Base-by-base conservation (phyloP, 2,113 vertebrate species). In the Epinephelus fuscoguttatus region DNA sequence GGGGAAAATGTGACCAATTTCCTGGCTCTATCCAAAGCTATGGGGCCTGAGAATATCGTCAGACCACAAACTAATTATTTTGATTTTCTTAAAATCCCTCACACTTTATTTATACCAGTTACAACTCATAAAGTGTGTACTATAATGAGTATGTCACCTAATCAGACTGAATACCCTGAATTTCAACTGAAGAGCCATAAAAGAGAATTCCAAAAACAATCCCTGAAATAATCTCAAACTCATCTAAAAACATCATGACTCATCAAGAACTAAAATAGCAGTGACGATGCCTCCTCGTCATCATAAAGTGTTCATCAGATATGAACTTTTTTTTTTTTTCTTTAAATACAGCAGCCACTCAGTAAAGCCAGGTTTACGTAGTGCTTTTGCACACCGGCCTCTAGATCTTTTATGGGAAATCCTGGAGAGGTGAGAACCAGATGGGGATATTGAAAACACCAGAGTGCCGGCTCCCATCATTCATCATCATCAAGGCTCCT, bases 351-450 rank as follows among this genome's bases (percentile, higher is more conserved):
- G 42, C 25, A 1, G 49, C 1, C 2, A 78, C 53, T 82, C 47
- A 80, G 66, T 70, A 66, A 47, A 87, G 70, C n/a, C 33, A 73
- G 77, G 70, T 77, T 80, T 78, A 70, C 2, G 8, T 14, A 52
- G 78, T 45, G 60, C 47, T 85, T 81, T 86, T 85, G 85, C 74
- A 85, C 83, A 89, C 64, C n/a, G 40, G 73, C 49, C 73, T 76
- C 84, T 84, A 80, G 83, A 84, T 88, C 69, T 93, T 94, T 94
- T 90, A 91, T 91, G 85, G 84, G 89, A 92, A 94, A 90, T 93
- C 90, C 88, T 89, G 82, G 73, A 93, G 93, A 95, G 93, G 95
- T 93, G 92, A 94, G 93, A 93, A 92, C 88, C 94, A 95, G 92
- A 94, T 95, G 94, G 92, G 89, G 82, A 91, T 93, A 92, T 78